Evolutionary conservation across 2,113 vertebrate genomes (phyloP).

Genomic region (Setophaga coronata): DNA sequence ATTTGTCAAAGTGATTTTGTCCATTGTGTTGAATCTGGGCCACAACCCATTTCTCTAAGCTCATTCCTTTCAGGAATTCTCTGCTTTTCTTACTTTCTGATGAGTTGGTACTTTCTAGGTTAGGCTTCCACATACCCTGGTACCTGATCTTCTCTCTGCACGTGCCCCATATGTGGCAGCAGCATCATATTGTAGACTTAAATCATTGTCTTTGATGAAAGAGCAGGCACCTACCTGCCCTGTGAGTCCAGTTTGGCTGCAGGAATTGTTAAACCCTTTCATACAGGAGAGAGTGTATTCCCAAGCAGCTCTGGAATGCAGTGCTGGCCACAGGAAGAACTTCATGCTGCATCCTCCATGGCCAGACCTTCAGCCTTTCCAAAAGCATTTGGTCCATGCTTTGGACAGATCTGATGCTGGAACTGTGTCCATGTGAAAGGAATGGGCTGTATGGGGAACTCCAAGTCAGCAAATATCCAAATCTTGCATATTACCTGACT

Average conservation of each 20-base stretch:
- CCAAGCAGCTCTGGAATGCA: neutral
- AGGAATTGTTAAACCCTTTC: neutral
- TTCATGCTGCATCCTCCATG: neutral
- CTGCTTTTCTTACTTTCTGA: conserved; percentile 11
- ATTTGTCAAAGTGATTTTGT: conserved; percentile 39
- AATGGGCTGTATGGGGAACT: neutral
- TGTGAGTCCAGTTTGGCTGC: neutral
- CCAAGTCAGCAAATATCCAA: neutral
- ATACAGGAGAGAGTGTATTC: neutral
- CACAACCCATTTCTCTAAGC: conserved; percentile 9
- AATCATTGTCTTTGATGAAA: neutral
- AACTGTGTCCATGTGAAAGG: neutral
- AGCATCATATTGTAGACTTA: neutral
- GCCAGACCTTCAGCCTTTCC: neutral
- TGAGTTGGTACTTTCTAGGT: neutral
- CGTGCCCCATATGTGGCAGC: neutral
- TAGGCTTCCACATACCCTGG: neutral
- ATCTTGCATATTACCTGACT: neutral
- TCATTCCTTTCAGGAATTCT: conserved; percentile 33
- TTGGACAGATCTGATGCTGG: neutral
- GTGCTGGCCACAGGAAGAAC: neutral
- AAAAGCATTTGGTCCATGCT: neutral
- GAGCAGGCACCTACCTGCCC: neutral
- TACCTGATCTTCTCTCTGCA: neutral
- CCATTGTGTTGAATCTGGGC: conserved; percentile 27